These are phyloP conservation scores for Azemiops feae DNA, from an alignment of 2,113 vertebrate genomes.

Conservation along the genomic window DNA sequence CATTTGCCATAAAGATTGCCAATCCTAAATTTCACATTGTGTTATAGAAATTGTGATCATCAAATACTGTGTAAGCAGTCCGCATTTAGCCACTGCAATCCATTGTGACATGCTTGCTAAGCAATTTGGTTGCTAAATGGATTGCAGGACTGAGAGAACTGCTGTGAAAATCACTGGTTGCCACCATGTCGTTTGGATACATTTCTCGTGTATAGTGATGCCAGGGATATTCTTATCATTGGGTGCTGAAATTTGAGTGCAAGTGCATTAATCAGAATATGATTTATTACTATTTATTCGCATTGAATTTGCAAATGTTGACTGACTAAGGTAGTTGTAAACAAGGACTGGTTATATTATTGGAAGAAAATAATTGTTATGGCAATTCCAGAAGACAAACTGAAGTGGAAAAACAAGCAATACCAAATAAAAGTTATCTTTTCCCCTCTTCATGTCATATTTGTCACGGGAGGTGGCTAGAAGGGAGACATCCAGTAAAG, in stretches of 20 bases:
- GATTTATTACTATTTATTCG: background rate
- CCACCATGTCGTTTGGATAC: background rate
- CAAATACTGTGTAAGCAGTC: background rate
- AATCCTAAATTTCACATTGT: background rate
- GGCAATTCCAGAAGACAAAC: background rate
- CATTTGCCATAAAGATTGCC: background rate
- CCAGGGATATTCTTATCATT: background rate
- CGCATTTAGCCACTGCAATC: background rate
- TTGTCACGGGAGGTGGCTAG: background rate
- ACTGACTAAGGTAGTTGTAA: background rate
- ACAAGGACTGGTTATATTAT: background rate
- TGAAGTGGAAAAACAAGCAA: background rate
- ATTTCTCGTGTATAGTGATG: background rate
- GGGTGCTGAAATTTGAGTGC: background rate
- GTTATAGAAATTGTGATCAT: background rate
- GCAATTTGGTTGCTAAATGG: background rate
- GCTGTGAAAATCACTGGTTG: background rate
- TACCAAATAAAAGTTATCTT: background rate
- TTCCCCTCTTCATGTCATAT: background rate
- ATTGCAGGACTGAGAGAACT: background rate
- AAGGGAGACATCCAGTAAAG: background rate
- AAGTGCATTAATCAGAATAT: background rate
- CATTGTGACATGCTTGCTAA: background rate
- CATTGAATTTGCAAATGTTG: background rate
- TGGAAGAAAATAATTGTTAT: background rate